A percentile compares a stretch with the other conserved stretches of the same genome.
phyloP scores from a whole-genome alignment of 2,888 invertebrate species.

The Sturmia bella region DNA sequence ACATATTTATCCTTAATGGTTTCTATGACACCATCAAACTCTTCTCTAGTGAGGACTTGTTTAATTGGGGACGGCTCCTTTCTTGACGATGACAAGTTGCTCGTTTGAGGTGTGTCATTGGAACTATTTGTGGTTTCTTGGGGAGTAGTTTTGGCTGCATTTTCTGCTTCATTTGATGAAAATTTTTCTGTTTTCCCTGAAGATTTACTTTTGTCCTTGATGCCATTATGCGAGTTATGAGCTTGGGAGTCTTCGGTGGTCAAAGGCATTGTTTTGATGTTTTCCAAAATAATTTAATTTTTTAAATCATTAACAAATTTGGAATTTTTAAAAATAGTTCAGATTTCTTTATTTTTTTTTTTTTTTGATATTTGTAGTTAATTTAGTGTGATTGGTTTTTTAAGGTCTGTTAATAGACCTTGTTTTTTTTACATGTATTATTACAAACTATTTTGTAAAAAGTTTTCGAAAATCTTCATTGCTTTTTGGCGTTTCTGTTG shows the following conservation, averaged over 20 bases:
- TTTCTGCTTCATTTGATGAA: no score
- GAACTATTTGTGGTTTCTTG: no score
- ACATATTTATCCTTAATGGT: slow-evolving; percentile 90
- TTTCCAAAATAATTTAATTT: neutral
- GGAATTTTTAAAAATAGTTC: no score
- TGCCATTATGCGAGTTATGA: no score
- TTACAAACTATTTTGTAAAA: slow-evolving; percentile 70
- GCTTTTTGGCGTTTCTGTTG: slow-evolving; percentile 73
- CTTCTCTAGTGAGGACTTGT: slow-evolving; percentile 81
- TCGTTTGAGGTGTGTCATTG: no score
- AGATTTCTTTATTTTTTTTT: neutral
- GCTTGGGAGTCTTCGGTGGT: no score
- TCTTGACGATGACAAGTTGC: neutral
- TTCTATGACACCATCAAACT: slow-evolving; percentile 86
- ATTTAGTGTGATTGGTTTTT: slow-evolving; percentile 11
- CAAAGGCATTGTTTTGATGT: no score
- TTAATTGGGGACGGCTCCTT: slow-evolving; percentile 9
- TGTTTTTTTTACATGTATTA: slow-evolving; percentile 18
- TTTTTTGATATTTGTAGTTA: neutral
- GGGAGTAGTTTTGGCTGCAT: no score
- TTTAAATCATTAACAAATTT: neutral
- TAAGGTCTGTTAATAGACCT: no score
- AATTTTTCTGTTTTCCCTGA: no score
- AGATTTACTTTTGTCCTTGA: no score
- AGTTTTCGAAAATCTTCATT: slow-evolving; percentile 81